Evolutionary conservation across 2,888 invertebrate species (phyloP).

Genomic region (Miltochrista miniata): DNA sequence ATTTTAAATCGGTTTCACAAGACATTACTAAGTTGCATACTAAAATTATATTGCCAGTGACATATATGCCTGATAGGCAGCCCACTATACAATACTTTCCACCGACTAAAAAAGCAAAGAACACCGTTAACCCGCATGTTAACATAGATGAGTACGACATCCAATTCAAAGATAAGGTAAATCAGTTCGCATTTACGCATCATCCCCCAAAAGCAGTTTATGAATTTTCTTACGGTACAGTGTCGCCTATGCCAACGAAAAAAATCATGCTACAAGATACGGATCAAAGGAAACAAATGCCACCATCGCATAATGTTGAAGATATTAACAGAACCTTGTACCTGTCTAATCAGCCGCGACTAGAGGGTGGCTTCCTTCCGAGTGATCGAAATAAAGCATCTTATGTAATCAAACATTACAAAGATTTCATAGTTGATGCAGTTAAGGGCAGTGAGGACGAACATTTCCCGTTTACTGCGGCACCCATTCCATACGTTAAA

Average conservation of each 20-base stretch:
- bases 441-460: slow-evolving; percentile 54
- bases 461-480: slow-evolving; percentile 40
- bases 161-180: slow-evolving; percentile 52
- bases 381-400: slow-evolving; percentile 55
- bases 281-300: slow-evolving; percentile 2
- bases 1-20: background rate
- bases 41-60: background rate
- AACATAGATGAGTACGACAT: slow-evolving; percentile 51
- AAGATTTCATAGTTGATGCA: slow-evolving; percentile 60
- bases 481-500: slow-evolving; percentile 44
- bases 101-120: slow-evolving; percentile 48
- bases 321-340: slow-evolving; percentile 42
- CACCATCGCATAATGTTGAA: slow-evolving; percentile 18
- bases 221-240: slow-evolving; percentile 23
- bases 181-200: slow-evolving; percentile 42
- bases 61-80: slow-evolving; percentile 51
- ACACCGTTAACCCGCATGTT: slow-evolving; percentile 53
- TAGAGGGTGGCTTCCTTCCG: slow-evolving; percentile 26
- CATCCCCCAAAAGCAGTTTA: slow-evolving; percentile 34
- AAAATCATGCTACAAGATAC: slow-evolving; percentile 10
- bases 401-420: slow-evolving; percentile 66
- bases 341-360: slow-evolving; percentile 38
- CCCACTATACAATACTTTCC: slow-evolving; percentile 74
- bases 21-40: background rate
- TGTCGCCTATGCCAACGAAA: slow-evolving; percentile 18